A percentile compares a stretch with the other conserved stretches of the same genome.
These are phyloP conservation scores for Conomelus anceps DNA, from an alignment of 2,888 invertebrate genomes.

Conservation along the genomic window DNA sequence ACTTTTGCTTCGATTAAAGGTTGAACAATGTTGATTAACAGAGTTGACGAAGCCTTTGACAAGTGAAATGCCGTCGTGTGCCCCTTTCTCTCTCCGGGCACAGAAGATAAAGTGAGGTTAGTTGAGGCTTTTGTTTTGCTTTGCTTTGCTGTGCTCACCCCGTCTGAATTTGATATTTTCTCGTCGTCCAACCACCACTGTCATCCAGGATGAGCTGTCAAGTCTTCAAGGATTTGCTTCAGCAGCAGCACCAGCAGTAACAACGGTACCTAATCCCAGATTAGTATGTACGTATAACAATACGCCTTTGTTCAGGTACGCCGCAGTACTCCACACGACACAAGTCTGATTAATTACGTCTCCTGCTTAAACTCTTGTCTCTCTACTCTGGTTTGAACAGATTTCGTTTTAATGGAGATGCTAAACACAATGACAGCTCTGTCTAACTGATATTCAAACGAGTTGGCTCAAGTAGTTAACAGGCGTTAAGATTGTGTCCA, in stretches of 20 bases:
- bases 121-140: neutral
- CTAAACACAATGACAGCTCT: neutral
- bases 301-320: neutral
- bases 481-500: neutral
- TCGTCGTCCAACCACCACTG: neutral
- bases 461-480: neutral
- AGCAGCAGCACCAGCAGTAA: too few relatives aligned
- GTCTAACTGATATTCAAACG: neutral
- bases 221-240: neutral
- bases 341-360: neutral
- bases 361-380: neutral
- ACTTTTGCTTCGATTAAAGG: neutral
- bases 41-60: neutral
- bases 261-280: neutral
- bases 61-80: neutral
- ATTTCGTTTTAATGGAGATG: neutral
- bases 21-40: neutral
- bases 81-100: too few relatives aligned
- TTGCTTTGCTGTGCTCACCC: neutral
- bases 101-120: too few relatives aligned
- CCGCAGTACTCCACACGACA: neutral
- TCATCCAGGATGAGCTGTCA: neutral
- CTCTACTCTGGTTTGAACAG: neutral
- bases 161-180: neutral
- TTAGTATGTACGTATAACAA: neutral